These are phyloP conservation scores for Apodemia hepburni DNA, from an alignment of 2,888 invertebrate genomes.

Conservation along the genomic window DNA sequence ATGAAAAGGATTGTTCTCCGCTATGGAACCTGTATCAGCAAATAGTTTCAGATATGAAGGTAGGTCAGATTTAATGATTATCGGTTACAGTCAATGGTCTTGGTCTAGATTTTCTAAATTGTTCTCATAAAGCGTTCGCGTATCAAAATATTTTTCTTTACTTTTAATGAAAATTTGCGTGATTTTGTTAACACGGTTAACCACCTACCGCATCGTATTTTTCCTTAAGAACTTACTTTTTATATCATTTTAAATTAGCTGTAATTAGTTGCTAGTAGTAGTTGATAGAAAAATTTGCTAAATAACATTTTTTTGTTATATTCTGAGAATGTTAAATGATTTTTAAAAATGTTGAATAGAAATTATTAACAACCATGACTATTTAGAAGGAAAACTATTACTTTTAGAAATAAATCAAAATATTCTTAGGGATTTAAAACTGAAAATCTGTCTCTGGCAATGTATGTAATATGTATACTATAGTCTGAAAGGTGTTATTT, in stretches of 20 bases:
- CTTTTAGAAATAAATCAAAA: too few relatives aligned
- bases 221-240: conserved; percentile 5
- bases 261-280: background rate
- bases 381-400: too few relatives aligned
- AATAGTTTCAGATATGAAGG: conserved; percentile 98
- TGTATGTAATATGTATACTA: too few relatives aligned
- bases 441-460: too few relatives aligned
- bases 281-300: background rate
- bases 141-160: conserved; percentile 44
- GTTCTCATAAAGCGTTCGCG: conserved; percentile 48
- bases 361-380: too few relatives aligned
- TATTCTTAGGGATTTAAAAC: too few relatives aligned
- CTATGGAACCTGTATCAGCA: conserved; percentile 97
- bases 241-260: background rate
- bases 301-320: background rate
- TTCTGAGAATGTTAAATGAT: background rate
- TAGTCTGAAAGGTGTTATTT: too few relatives aligned
- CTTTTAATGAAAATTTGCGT: conserved; percentile 29
- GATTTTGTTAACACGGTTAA: conserved; percentile 26
- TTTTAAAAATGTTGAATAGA: too few relatives aligned
- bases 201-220: conserved; percentile 16
- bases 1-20: conserved; percentile 92
- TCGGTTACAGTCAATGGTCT: conserved; percentile 34
- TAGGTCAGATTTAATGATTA: conserved; percentile 67
- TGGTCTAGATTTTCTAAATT: conserved; percentile 47